Evolutionary conservation across 2,113 vertebrate genomes (phyloP).

Genomic region (Cololabis saira): DNA sequence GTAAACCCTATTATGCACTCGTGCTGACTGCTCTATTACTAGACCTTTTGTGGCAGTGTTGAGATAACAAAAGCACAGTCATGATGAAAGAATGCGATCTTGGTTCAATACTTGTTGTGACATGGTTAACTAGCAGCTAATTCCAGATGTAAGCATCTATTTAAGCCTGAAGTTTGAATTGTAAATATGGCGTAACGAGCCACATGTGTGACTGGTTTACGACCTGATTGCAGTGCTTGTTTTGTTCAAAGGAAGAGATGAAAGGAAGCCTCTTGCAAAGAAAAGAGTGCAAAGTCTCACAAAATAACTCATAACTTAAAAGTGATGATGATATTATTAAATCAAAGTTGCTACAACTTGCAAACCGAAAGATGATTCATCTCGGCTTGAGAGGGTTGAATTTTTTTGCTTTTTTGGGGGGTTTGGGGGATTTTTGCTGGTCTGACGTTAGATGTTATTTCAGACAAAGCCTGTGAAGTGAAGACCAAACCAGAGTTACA

Average conservation of each 20-base stretch:
- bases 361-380: background rate
- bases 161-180: background rate
- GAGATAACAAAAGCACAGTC: background rate
- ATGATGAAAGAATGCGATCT: background rate
- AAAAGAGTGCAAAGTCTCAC: too few relatives aligned
- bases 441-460: accelerated
- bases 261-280: background rate
- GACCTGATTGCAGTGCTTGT: background rate
- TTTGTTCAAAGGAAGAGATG: background rate
- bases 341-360: background rate
- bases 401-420: background rate
- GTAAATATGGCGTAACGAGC: too few relatives aligned
- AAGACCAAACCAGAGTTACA: background rate
- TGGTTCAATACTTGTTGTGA: background rate
- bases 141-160: background rate
- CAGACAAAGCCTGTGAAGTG: background rate
- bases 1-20: background rate
- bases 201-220: background rate
- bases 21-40: background rate
- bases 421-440: background rate
- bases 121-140: background rate
- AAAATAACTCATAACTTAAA: background rate
- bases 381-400: background rate
- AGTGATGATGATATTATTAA: background rate
- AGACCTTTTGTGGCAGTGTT: background rate